Base-by-base conservation (phyloP, 2,797 vertebrate genomes). In the Lutjanus campechanus region DNA sequence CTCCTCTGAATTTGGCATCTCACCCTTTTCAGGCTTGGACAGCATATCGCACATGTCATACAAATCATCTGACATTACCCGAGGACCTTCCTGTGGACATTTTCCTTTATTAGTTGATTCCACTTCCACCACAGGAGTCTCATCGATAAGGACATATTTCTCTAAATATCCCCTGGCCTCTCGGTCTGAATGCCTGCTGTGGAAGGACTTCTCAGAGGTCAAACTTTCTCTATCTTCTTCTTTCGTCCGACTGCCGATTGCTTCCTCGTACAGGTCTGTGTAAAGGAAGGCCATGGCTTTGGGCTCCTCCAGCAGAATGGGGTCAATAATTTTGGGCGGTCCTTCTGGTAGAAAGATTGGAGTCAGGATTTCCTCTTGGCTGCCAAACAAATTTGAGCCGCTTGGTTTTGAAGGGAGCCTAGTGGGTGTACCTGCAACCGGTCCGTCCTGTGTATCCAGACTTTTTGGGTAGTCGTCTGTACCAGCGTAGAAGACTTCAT, bases 151-250 rank as follows among this genome's bases (percentile, higher is more conserved):
- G 80, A 92, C 95, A 16, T 97, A 98, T 89, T 98, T 99, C 95
- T 99, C 97, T 81, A 98, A 94, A 93, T 98, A 98, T 1, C 97
- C 96, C 81, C 96, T 95, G 83, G 97, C 97, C 78, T 98, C 97
- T 4, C 93, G 89, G 82, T 98, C 97, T 73, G 97, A 98, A 82
- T 96, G 91, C 85, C 96, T 95, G 10, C 96, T 96, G 81, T 96
- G 96, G 86, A 98, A 97, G 40, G 97, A 96, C 12, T 93, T 95
- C 83, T 97, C 97, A 7, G 97, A 97, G 61, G 92, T 92, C 77
- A 95, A 56, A 50, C 96, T 97, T 83, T 97, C 96, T 8, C 93
- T 86, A 56, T 97, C 97, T 19, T 97, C 97, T 1, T 96, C 95
- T 76, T 93, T 96, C 77, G 85, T 85, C 40, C 94, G 90, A 90